These are phyloP conservation scores for Neocrepidodera transversa DNA, from an alignment of 2,888 invertebrate species.

Conservation along the genomic window DNA sequence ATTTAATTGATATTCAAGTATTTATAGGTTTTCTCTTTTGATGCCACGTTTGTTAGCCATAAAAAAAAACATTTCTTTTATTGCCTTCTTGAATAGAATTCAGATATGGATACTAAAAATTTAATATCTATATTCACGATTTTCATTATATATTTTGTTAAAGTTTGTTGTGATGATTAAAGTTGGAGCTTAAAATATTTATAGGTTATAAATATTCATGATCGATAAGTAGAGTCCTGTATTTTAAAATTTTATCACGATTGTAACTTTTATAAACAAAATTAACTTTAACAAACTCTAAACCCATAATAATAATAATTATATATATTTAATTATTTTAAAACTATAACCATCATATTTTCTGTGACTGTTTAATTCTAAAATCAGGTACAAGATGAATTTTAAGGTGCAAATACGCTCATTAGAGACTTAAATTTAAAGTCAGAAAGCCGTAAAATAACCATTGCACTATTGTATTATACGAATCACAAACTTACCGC, in stretches of 20 bases:
- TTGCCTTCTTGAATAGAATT: slow-evolving; percentile 9
- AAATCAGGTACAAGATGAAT: no score
- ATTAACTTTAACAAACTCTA: no score
- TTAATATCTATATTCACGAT: not conserved
- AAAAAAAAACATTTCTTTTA: slow-evolving; percentile 17
- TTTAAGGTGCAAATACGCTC: no score
- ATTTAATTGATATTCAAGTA: slow-evolving; percentile 26
- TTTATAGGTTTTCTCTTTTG: slow-evolving; percentile 20
- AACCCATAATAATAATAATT: no score
- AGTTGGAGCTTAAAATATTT: not conserved
- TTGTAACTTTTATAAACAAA: no score
- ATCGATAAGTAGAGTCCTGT: no score
- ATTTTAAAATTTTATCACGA: no score
- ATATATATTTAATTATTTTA: no score
- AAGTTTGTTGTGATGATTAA: not conserved
- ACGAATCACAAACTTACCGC: slow-evolving; percentile 16
- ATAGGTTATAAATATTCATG: not conserved
- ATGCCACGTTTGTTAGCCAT: slow-evolving; percentile 10
- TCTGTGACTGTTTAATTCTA: no score
- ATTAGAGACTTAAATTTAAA: not conserved
- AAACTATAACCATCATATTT: no score
- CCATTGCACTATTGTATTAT: not conserved
- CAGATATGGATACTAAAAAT: slow-evolving; percentile 3
- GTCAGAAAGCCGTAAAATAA: slow-evolving; percentile 15
- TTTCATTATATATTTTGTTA: slow-evolving; percentile 2